Percentiles rank a stretch among this genome's conserved stretches.
Conservation (phyloP, 2,113 vertebrate species). For the Odocoileus virginianus region DNA sequence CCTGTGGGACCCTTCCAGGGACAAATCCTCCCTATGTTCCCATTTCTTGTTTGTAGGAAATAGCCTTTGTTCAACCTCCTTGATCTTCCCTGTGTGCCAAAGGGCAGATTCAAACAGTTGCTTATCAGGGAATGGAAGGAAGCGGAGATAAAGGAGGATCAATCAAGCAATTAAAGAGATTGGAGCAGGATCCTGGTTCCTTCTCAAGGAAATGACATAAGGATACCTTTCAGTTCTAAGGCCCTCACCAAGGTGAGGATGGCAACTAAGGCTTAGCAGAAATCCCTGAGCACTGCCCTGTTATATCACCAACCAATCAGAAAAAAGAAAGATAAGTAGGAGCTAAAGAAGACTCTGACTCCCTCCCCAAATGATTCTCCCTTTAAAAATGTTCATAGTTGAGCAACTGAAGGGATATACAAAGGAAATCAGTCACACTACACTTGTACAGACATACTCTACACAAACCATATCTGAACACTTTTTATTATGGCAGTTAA, state of each 20-base stretch:
- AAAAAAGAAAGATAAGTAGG: not conserved
- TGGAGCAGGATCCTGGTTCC: not conserved
- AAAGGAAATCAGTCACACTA: not conserved
- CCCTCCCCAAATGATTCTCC: not conserved
- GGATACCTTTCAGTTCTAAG: not conserved
- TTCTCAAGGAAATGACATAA: not conserved
- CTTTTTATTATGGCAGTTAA: not conserved
- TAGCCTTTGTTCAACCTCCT: not conserved
- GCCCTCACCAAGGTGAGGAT: not conserved
- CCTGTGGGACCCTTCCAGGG: not conserved
- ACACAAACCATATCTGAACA: not conserved
- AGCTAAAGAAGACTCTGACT: not conserved
- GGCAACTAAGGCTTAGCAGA: not conserved
- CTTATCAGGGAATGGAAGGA: not conserved
- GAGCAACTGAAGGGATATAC: not conserved
- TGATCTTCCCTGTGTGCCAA: not conserved
- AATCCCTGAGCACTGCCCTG: not conserved
- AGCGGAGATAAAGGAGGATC: not conserved
- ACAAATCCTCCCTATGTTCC: not conserved
- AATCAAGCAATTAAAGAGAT: not conserved
- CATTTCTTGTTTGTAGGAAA: not conserved
- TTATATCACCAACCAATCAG: not conserved
- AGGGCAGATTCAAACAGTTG: not conserved
- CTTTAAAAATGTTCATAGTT: not conserved
- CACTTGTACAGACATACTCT: not conserved